Base-by-base conservation (phyloP, 2,888 invertebrate genomes). In the Globia sparganii region DNA sequence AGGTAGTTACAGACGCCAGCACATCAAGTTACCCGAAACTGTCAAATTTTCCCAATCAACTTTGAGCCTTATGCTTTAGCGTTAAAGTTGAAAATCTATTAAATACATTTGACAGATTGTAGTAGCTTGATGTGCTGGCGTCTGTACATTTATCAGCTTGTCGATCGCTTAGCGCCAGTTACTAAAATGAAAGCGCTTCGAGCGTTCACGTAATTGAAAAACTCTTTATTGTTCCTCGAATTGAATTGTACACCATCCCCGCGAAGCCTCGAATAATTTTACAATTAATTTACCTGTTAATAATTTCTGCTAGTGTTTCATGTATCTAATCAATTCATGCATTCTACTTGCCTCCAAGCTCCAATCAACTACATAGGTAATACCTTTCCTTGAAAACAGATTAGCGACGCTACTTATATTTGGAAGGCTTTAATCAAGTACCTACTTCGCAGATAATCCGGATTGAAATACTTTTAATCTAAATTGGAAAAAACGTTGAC, bases 391-490 rank as follows among this genome's bases (percentile, higher is more conserved):
- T 31, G 25, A 56, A 72, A n/a, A 67, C 34, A 61, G 56, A 72
- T 69, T 76, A 72, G 68, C 43, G 62, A 40, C 56, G 72, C 67
- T 75, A 65, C 73, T 61, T 70, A 61, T 67, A 66, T 74, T 83
- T 75, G 13, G 65, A 84, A 64, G 77, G 82, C 75, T 87, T 87
- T 68, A 74, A 86, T 80, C 67, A 84, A 81, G 76, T 77, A 64
- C 21, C 37, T 77, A 72, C 58, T 73, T 78, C 31, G 31, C 76
- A 73, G 76, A 84, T 81, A 84, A 86, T 84, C 72, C 73, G 31
- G 73, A 81, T 84, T 83, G 64, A 70, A 84, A 78, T 71, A 69
- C 75, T 87, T 83, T 83, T 75, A 79, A 83, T 83, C 58, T 74
- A 76, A 83, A 72, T 83, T 74, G 77, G 75, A 69, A 87, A 80